Evolutionary conservation across 1,140 invertebrate genomes (phyloP).

Genomic region (Stegodyphus dumicola): DNA sequence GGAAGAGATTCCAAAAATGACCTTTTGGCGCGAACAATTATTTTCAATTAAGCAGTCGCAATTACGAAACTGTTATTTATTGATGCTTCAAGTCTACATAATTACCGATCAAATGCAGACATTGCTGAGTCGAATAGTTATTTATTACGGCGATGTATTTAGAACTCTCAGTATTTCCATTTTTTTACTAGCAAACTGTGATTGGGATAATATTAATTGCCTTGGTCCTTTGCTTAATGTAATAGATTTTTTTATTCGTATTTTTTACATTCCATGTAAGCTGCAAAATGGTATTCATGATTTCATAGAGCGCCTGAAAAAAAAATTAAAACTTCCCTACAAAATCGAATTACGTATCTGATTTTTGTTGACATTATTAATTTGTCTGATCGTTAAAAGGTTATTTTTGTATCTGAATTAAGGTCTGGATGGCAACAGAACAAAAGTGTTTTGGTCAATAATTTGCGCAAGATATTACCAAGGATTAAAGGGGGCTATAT

Average conservation of each 20-base stretch:
- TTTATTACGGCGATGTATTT: neutral
- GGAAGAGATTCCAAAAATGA: neutral
- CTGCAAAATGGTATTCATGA: neutral
- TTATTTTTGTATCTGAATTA: neutral
- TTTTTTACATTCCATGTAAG: neutral
- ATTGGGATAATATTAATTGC: neutral
- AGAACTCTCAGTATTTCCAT: neutral
- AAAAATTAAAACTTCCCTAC: neutral
- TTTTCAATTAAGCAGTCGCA: slow-evolving; percentile 51
- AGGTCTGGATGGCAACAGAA: too few relatives aligned
- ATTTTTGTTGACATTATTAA: neutral
- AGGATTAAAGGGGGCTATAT: too few relatives aligned
- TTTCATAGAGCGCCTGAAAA: neutral
- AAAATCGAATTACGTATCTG: neutral
- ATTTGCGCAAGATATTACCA: too few relatives aligned
- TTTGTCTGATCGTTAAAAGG: neutral
- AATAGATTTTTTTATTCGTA: neutral
- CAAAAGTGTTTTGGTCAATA: too few relatives aligned
- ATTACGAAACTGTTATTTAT: slow-evolving; percentile 56
- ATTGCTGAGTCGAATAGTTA: slow-evolving; percentile 8
- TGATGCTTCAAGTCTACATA: slow-evolving; percentile 6
- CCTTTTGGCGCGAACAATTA: slow-evolving; percentile 46
- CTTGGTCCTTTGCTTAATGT: neutral
- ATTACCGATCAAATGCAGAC: slow-evolving; percentile 26
- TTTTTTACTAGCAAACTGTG: neutral